Base-by-base conservation (phyloP, 2,888 invertebrate genomes). In the Hemicrepidius hirtus region DNA sequence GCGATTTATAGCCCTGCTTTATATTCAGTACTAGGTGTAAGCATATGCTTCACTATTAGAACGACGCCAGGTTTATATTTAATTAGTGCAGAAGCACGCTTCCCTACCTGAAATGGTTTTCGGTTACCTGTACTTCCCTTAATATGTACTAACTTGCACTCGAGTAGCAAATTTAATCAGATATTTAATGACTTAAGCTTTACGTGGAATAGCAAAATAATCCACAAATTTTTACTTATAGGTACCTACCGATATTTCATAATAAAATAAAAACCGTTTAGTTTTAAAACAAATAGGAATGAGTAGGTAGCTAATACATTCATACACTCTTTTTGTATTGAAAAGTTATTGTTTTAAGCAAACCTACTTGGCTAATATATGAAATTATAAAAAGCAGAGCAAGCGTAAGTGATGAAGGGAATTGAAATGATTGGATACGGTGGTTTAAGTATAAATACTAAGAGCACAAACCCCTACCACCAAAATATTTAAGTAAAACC, bases 51-150 rank as follows among this genome's bases (percentile, higher is more conserved):
- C 9, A 32, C 32, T 32, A 32, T 32, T 10, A 12, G 20, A 49
- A 9, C 4, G n/a, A 37, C 18, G 37, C 57, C 53, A 24, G 37
- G 35, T 57, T 32, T 16, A 57, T 49, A 53, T 53, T 35, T 57
- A 57, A 57, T 57, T 57, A 37, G 40, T 37, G 37, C 57, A 10
- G 20, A 16, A 16, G 37, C 35, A 55, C 35, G 57, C 37, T 53
- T 37, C 10, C 12, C 7, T 37, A 37, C 20, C 37, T 20, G 13
- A 37, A 28, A 37, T 18, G 40, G 28, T 57, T 57, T 57, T 57
- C 32, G 20, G 35, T 40, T 57, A 37, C n/a, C 57, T 32, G 12
- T 24, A 53, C 20, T 53, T 28, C 12, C 28, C 12, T 4, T 44
- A 53, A 24, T 24, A 13, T 53, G 20, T 12, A 3, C 49, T 21